Percentiles rank a stretch among this genome's conserved stretches.
phyloP scores from a whole-genome alignment of 2,797 vertebrate genomes.

The Sebastolobus altivelis region DNA sequence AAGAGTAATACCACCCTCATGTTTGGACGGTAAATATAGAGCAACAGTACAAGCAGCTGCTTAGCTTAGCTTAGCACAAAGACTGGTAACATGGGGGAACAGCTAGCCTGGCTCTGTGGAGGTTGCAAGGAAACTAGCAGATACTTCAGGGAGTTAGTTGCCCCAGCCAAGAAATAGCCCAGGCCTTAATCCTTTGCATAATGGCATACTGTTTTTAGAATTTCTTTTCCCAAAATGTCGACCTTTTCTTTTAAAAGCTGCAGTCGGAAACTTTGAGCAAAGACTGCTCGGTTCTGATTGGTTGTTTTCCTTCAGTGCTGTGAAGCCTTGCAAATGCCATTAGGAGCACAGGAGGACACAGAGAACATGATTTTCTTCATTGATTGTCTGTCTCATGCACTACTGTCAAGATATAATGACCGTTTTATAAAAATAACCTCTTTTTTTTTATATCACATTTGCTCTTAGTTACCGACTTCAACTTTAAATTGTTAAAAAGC shows the following conservation, averaged over 20 bases:
- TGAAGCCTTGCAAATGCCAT: too few relatives aligned
- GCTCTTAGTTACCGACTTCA: too few relatives aligned
- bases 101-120: neutral
- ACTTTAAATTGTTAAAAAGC: neutral
- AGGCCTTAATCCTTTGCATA: too few relatives aligned
- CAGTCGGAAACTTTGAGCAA: too few relatives aligned
- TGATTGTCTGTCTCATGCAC: too few relatives aligned
- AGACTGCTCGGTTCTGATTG: too few relatives aligned
- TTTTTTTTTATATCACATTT: too few relatives aligned
- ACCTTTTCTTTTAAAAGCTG: neutral
- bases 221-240: rapidly evolving
- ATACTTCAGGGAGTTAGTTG: neutral
- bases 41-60: neutral
- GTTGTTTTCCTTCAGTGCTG: too few relatives aligned
- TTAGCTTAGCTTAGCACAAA: constrained; percentile 5
- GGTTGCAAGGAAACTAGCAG: neutral
- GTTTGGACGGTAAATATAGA: neutral
- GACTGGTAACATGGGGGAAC: neutral
- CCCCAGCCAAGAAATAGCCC: neutral
- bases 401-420: too few relatives aligned
- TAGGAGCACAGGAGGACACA: too few relatives aligned
- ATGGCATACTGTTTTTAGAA: neutral
- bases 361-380: too few relatives aligned
- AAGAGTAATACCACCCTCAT: neutral
- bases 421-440: too few relatives aligned